These are phyloP conservation scores for Crotalus viridis DNA, from an alignment of 2,113 vertebrate species.

Conservation along the genomic window DNA sequence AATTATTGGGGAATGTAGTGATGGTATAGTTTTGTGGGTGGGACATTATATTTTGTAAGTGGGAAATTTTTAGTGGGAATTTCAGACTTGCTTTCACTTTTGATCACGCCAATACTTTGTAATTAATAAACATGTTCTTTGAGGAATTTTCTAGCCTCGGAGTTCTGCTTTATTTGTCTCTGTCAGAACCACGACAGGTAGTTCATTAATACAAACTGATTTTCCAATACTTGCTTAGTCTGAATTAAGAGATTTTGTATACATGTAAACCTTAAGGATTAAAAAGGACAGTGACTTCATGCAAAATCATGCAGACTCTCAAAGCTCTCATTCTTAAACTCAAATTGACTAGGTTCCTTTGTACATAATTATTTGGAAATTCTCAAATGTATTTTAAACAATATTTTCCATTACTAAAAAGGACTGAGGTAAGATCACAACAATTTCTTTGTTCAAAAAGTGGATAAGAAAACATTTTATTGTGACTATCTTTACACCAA, in stretches of 20 bases:
- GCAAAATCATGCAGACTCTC: slow-evolving; percentile 14
- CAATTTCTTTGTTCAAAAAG: neutral
- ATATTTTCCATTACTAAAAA: rapidly evolving
- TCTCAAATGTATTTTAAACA: slow-evolving; percentile 10
- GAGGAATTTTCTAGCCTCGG: too few species aligned
- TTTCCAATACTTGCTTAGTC: neutral
- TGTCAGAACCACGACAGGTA: neutral
- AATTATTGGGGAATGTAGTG: too few species aligned
- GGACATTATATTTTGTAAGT: too few species aligned
- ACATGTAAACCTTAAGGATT: neutral
- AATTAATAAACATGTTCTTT: too few species aligned
- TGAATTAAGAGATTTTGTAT: neutral
- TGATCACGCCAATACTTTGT: too few species aligned
- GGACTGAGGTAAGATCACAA: rapidly evolving
- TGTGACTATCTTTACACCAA: neutral
- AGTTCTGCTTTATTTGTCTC: too few species aligned
- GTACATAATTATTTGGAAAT: slow-evolving; percentile 7
- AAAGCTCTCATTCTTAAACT: slow-evolving; percentile 29
- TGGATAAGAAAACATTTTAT: neutral
- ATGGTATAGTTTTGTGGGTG: too few species aligned
- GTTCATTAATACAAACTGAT: neutral
- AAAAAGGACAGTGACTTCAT: neutral
- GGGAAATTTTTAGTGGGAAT: too few species aligned
- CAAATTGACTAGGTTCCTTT: slow-evolving; percentile 8
- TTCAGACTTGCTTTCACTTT: too few species aligned